Base-by-base conservation (phyloP, 2,797 vertebrate genomes). In the Margarornis squamiger region DNA sequence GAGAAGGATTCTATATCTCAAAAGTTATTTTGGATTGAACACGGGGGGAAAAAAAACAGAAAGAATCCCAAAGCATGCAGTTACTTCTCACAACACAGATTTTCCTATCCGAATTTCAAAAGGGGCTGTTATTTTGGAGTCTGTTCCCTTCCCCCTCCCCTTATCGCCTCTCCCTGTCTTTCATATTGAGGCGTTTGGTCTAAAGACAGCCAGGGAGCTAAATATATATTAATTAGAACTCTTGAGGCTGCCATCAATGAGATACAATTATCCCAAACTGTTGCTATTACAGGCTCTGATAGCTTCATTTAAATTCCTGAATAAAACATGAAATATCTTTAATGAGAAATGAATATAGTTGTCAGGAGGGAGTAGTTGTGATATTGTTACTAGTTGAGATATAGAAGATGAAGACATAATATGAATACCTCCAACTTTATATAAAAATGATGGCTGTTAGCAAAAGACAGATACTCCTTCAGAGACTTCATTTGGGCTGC, bases 241-340 rank as follows among this genome's bases (percentile, higher is more conserved):
- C 98, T 98, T 97, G 98, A 98, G 98, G 97, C 97, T 98, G 97
- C 98, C 97, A 97, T 97, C 97, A 96, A 97, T 96, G 97, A 98
- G 97, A 97, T 97, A 98, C 97, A 98, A 98, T 98, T 98, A 98
- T 98, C 97, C 98, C 97, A 98, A 98, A 98, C 97, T 98, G 98
- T 98, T 98, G 97, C 97, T 98, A 98, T 98, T 98, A 97, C 96
- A 61, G 97, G 97, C 97, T 97, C 97, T 98, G 98, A 98, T 98
- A 98, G 98, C 98, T 98, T 98, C 98, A 98, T 98, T 98, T 98
- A 98, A 98, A 98, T 98, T 98, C 97, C 97, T 98, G 98, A 98
- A 98, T 98, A 98, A 98, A 98, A 98, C 98, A 98, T 98, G 98
- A 98, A 98, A 98, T 98, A 98, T 98, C 97, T 98, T 97, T 98